These are phyloP conservation scores for Yponomeuta plumbellus DNA, from an alignment of 2,888 invertebrate species.

Conservation along the genomic window DNA sequence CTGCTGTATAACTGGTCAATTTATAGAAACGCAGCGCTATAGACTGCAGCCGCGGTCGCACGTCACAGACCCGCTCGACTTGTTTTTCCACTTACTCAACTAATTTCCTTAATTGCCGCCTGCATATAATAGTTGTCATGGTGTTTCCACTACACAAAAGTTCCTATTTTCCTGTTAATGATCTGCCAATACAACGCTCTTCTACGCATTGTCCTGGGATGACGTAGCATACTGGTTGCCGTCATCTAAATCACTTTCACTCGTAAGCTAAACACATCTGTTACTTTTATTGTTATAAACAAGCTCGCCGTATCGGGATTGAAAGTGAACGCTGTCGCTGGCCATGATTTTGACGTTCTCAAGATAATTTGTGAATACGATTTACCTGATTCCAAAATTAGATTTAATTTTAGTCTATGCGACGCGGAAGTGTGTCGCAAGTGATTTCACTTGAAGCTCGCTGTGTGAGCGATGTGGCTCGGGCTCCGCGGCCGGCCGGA, in stretches of 20 bases:
- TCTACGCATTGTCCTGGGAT: neutral
- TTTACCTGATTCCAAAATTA: no score
- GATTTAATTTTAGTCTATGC: neutral
- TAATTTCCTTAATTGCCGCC: neutral
- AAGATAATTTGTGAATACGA: neutral
- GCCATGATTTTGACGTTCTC: neutral
- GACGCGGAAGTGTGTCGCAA: neutral
- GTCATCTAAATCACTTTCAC: conserved; percentile 11
- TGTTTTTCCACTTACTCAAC: neutral
- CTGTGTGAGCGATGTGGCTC: neutral
- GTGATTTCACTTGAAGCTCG: neutral
- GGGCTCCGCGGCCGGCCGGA: neutral
- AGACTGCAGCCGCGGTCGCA: neutral
- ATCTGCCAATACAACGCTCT: neutral
- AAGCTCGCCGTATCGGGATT: neutral
- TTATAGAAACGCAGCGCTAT: neutral
- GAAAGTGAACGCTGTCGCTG: neutral
- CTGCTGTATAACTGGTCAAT: neutral
- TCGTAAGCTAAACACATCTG: neutral
- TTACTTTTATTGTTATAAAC: neutral
- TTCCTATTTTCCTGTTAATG: neutral
- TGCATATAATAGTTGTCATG: neutral
- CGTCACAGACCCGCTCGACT: neutral
- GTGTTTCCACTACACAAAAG: neutral
- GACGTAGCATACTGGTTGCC: neutral